Conservation (phyloP, 1,140 invertebrate species). For the Apolygus lucorum region DNA sequence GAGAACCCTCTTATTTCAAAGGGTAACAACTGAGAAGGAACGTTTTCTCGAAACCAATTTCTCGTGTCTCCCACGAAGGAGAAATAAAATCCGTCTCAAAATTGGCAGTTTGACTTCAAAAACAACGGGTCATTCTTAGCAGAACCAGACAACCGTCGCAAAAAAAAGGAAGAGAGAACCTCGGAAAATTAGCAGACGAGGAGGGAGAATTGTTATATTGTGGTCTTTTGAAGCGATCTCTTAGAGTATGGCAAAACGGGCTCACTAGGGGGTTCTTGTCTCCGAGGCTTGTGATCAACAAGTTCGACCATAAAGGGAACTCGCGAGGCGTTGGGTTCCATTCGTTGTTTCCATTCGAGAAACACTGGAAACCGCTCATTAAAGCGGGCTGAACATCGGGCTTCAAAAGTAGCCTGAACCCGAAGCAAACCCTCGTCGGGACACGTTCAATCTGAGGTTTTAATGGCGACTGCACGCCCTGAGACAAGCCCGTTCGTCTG, state of each 20-base stretch:
- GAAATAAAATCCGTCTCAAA: neutral
- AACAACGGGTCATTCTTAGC: neutral
- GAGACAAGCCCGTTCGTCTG: no score
- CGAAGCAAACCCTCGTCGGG: neutral
- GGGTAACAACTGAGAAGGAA: no score
- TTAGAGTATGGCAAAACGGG: no score
- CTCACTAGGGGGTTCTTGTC: no score
- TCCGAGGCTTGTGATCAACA: no score
- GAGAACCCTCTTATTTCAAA: no score
- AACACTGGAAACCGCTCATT: neutral
- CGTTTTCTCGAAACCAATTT: neutral
- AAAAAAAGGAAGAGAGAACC: neutral
- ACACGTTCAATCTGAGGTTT: neutral
- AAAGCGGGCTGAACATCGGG: neutral
- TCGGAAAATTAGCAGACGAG: neutral
- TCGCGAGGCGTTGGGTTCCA: no score
- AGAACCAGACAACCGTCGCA: neutral
- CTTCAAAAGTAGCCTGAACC: neutral
- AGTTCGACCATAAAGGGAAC: no score
- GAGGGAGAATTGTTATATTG: neutral
- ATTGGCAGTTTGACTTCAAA: neutral
- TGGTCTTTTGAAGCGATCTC: neutral
- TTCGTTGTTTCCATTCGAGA: no score
- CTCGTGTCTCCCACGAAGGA: neutral
- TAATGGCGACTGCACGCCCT: no score